phyloP scores from a whole-genome alignment of 2,797 vertebrate genomes.

The Cryptoprocta ferox region DNA sequence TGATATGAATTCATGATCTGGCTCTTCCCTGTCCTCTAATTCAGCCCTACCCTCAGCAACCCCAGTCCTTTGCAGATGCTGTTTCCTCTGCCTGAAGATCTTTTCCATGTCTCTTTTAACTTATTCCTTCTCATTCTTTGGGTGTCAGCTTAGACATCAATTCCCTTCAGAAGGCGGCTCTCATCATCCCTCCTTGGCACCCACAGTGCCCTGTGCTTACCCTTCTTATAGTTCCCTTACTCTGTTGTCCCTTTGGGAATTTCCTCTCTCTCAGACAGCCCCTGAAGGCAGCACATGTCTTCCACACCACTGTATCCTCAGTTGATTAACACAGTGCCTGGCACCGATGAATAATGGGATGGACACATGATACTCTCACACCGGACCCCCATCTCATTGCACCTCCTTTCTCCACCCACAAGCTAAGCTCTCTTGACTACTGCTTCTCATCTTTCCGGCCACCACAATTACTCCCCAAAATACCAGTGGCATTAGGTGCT shows the following conservation, averaged over 20 bases:
- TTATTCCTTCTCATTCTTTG: background rate
- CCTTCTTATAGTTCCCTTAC: fast-evolving
- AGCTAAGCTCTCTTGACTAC: background rate
- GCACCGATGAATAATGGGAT: background rate
- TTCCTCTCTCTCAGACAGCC: background rate
- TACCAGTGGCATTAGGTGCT: background rate
- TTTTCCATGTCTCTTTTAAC: background rate
- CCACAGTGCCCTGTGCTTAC: fast-evolving
- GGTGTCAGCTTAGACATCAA: background rate
- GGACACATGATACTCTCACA: fast-evolving
- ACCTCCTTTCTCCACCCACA: background rate
- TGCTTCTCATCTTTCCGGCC: background rate
- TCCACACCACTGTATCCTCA: fast-evolving
- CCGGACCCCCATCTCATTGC: too few relatives aligned
- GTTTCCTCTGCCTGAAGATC: background rate
- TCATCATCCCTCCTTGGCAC: background rate
- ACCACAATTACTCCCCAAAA: background rate
- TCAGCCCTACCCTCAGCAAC: background rate
- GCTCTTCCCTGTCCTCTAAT: background rate
- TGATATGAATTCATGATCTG: background rate
- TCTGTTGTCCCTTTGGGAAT: background rate
- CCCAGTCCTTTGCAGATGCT: background rate
- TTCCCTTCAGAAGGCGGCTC: background rate
- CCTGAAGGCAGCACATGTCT: background rate
- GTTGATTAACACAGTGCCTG: background rate